Conservation (phyloP, 2,888 invertebrate species). For the Epinotia nisella region DNA sequence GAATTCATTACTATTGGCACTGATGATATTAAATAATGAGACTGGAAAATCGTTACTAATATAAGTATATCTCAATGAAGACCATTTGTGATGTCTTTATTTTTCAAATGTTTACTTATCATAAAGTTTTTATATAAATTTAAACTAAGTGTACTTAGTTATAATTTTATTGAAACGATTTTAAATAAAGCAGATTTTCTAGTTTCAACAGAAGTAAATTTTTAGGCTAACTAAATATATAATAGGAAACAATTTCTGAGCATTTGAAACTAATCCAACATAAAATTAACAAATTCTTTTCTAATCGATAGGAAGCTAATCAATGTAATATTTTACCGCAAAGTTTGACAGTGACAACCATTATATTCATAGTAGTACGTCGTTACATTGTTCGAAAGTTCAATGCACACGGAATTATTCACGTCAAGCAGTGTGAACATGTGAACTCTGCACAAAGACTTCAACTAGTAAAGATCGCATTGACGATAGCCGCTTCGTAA, state of each 20-base stretch:
- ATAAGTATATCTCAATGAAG: background rate
- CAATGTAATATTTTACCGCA: background rate
- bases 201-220: slow-evolving; percentile 24
- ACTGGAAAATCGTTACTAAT: slow-evolving; percentile 44
- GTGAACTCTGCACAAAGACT: slow-evolving; percentile 39
- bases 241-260: slow-evolving; percentile 72
- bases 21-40: slow-evolving; percentile 22
- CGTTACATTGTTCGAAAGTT: slow-evolving; percentile 39
- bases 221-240: slow-evolving; percentile 50
- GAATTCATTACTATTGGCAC: slow-evolving; percentile 40
- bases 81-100: slow-evolving; percentile 32
- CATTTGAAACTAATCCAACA: slow-evolving; percentile 55
- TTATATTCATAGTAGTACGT: slow-evolving; percentile 8
- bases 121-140: background rate
- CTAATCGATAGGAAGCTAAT: slow-evolving; percentile 3
- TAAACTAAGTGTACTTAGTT: too few species aligned
- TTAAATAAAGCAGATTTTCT: background rate
- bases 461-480: slow-evolving; percentile 37
- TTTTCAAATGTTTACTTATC: background rate
- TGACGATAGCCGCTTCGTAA: slow-evolving; percentile 27
- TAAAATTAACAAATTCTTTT: slow-evolving; percentile 43
- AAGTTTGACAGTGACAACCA: slow-evolving; percentile 9
- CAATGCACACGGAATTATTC: slow-evolving; percentile 36
- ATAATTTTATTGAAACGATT: too few species aligned
- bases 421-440: slow-evolving; percentile 20